These are phyloP conservation scores for Zonotrichia leucophrys DNA, from an alignment of 2,113 vertebrate species.

Conservation along the genomic window DNA sequence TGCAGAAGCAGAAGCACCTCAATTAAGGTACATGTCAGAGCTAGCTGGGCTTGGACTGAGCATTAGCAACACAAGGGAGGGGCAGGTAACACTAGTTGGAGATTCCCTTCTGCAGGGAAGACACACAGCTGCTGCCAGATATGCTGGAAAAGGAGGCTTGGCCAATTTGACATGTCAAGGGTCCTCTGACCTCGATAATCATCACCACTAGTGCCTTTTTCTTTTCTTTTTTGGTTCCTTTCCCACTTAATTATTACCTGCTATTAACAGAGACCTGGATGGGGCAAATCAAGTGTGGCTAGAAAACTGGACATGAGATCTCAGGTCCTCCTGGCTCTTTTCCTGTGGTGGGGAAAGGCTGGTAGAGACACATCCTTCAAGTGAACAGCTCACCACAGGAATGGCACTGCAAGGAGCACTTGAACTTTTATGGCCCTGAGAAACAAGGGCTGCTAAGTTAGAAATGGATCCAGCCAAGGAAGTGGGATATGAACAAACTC, in stretches of 20 bases:
- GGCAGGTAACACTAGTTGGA: neutral
- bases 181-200: rapidly evolving
- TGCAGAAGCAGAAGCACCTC: neutral
- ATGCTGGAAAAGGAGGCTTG: neutral
- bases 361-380: neutral
- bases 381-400: neutral
- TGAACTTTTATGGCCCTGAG: neutral
- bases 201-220: neutral
- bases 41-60: neutral
- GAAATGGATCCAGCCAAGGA: neutral
- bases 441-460: neutral
- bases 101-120: neutral
- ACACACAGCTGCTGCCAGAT: neutral
- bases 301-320: neutral
- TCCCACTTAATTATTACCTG: neutral
- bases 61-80: neutral
- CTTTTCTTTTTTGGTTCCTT: neutral
- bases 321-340: neutral
- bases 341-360: neutral
- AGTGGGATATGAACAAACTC: neutral
- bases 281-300: neutral
- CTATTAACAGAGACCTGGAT: neutral
- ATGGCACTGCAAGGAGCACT: neutral
- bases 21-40: neutral
- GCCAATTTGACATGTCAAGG: neutral